A percentile compares a stretch with the other conserved stretches of the same genome.
Evolutionary conservation across 1,140 invertebrate species (phyloP).

Genomic region (Pemphigus obesinymphae): DNA sequence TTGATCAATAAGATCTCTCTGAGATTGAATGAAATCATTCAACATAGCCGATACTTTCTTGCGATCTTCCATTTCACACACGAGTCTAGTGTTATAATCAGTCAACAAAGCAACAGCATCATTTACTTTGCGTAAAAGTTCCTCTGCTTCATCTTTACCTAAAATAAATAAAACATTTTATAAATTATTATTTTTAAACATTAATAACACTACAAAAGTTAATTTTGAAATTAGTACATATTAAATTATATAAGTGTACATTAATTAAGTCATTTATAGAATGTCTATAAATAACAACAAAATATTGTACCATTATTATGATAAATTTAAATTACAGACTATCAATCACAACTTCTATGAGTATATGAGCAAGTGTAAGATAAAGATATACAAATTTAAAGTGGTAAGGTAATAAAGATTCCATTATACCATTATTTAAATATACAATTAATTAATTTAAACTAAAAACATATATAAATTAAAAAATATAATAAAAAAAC

Average conservation of each 20-base stretch:
- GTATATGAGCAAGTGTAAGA: not conserved
- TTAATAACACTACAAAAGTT: not conserved
- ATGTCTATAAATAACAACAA: not conserved
- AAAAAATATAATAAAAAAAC: no score
- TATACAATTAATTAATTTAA: no score
- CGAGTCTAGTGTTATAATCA: constrained; percentile 81
- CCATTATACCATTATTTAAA: not conserved
- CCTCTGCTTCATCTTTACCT: constrained; percentile 69
- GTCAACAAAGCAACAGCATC: constrained; percentile 78
- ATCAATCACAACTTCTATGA: not conserved
- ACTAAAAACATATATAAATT: no score
- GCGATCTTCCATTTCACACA: constrained; percentile 82
- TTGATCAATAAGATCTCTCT: constrained; percentile 76
- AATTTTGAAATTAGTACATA: not conserved
- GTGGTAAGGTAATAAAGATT: not conserved
- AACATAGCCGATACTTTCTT: constrained; percentile 79
- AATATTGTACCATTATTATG: not conserved
- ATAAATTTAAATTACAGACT: not conserved
- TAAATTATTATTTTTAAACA: constrained; percentile 16
- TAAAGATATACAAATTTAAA: not conserved
- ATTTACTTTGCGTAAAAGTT: constrained; percentile 71
- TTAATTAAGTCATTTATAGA: not conserved
- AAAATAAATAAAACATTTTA: constrained; percentile 45
- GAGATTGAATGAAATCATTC: constrained; percentile 76
- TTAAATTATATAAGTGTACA: not conserved